A percentile compares a stretch with the other conserved stretches of the same genome.
These are phyloP conservation scores for Rhyacophila brunnea DNA, from an alignment of 1,140 invertebrate genomes.

Conservation along the genomic window DNA sequence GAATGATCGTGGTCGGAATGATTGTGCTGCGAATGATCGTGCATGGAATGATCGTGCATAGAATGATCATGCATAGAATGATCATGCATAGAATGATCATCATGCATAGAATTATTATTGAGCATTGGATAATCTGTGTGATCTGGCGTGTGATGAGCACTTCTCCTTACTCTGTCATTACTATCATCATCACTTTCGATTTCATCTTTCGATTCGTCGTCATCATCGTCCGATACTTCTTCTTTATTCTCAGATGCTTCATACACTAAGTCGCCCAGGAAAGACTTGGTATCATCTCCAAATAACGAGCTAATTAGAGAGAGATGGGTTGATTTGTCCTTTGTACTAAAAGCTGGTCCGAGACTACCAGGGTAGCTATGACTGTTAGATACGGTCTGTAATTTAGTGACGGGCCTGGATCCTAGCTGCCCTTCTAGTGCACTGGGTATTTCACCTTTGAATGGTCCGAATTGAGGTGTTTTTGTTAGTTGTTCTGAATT, in stretches of 20 bases:
- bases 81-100: conserved; percentile 21
- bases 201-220: conserved; percentile 20
- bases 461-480: conserved; percentile 69
- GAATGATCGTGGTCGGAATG: conserved; percentile 22
- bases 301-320: conserved; percentile 19
- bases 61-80: conserved; percentile 24
- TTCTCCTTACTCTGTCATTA: conserved; percentile 18
- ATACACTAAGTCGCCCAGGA: conserved; percentile 21
- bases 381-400: conserved; percentile 29
- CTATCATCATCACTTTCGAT: conserved; percentile 6
- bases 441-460: conserved; percentile 67
- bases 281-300: conserved; percentile 19
- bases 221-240: conserved; percentile 12
- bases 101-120: neutral
- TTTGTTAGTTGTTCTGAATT: conserved; percentile 59
- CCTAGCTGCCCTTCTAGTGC: conserved; percentile 36
- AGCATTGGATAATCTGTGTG: conserved; percentile 14
- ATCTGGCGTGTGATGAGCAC: conserved; percentile 26
- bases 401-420: conserved; percentile 19
- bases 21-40: conserved; percentile 28
- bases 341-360: neutral
- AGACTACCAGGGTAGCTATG: conserved; percentile 26
- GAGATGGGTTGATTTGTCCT: conserved; percentile 17
- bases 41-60: conserved; percentile 10
- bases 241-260: conserved; percentile 38